Conservation (phyloP, 2,113 vertebrate genomes). For the Oenanthe oenanthe region DNA sequence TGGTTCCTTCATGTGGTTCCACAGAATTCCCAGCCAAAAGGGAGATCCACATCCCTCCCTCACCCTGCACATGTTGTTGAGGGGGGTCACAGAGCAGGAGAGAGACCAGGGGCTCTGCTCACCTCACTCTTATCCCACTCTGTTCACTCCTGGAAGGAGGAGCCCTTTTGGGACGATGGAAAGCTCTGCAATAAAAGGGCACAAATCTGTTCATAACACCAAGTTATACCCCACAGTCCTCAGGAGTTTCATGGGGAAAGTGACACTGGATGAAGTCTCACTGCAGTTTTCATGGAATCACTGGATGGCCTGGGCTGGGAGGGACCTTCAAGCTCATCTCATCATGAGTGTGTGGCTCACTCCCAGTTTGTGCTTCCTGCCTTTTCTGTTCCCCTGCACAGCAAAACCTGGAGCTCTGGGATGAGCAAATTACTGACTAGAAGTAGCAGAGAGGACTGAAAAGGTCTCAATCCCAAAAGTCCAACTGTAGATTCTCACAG, state of each 20-base stretch:
- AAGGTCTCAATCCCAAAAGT: neutral
- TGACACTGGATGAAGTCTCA: neutral
- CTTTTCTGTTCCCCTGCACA: fast-evolving
- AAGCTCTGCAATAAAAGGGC: fast-evolving
- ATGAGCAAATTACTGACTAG: neutral
- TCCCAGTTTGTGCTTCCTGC: neutral
- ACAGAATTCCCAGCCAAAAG: neutral
- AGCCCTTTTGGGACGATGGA: fast-evolving
- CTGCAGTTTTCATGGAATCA: neutral
- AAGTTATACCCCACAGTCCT: neutral
- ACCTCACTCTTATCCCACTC: neutral
- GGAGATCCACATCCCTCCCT: neutral
- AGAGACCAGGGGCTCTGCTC: neutral
- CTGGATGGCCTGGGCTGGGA: too few species aligned
- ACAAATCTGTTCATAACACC: fast-evolving
- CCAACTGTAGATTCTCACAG: neutral
- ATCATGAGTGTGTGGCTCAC: neutral
- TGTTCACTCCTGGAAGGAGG: neutral
- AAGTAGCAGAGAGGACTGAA: neutral
- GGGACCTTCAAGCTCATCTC: too few species aligned
- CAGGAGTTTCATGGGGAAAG: neutral
- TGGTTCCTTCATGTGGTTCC: neutral
- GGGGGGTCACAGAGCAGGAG: neutral
- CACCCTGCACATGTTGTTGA: fast-evolving
- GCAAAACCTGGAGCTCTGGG: neutral